These are phyloP conservation scores for Strigops habroptila DNA, from an alignment of 2,113 vertebrate species.

Conservation along the genomic window DNA sequence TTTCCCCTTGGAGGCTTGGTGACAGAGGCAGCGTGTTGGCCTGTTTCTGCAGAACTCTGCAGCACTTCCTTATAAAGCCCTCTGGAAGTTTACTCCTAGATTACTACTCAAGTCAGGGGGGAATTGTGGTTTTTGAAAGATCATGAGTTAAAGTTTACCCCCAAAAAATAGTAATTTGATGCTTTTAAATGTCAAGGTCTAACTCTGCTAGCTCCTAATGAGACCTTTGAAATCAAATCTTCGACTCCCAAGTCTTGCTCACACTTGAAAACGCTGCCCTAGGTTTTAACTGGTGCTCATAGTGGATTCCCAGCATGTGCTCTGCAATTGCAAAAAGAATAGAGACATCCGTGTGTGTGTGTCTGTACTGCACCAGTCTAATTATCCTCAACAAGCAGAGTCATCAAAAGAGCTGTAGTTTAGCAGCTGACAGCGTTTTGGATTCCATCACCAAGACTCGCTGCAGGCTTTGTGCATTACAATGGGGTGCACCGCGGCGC, in stretches of 20 bases:
- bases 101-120: not conserved
- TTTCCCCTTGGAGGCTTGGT: not conserved
- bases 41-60: not conserved
- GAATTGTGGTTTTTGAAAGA: not conserved
- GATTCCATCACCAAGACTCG: constrained; percentile 32
- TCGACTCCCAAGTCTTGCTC: not conserved
- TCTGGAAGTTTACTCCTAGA: not conserved
- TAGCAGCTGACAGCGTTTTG: constrained; percentile 48
- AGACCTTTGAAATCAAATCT: not conserved
- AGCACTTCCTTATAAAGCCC: not conserved
- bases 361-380: constrained; percentile 53
- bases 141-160: not conserved
- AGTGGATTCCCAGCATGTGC: constrained; percentile 34
- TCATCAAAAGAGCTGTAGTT: constrained; percentile 53
- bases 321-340: not conserved
- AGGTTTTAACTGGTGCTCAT: not conserved
- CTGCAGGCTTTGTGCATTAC: constrained; percentile 37
- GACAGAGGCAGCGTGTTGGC: not conserved
- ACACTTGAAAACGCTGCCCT: not conserved
- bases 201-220: not conserved
- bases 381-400: constrained; percentile 68
- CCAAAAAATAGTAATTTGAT: not conserved
- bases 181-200: not conserved
- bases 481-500: not conserved
- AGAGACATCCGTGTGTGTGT: constrained; percentile 54